phyloP scores from a whole-genome alignment of 2,888 invertebrate species.

The Eristalis arbustorum region DNA sequence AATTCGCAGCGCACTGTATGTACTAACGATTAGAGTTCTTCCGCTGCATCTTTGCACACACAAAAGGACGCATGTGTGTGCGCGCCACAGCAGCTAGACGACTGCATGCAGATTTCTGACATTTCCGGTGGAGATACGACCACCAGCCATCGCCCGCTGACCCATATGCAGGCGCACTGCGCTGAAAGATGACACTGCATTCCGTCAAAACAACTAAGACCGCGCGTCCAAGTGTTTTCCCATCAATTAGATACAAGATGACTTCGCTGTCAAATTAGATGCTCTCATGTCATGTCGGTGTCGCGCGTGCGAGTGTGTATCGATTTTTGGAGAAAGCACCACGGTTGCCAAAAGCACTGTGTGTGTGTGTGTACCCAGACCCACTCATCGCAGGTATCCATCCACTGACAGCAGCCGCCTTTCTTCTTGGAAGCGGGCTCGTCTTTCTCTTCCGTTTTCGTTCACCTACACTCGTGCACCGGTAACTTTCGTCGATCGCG shows the following conservation, averaged over 20 bases:
- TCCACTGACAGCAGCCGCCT: not conserved
- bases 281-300: slow-evolving; percentile 16
- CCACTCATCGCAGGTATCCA: not conserved
- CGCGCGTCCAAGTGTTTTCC: slow-evolving; percentile 11
- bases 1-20: slow-evolving; percentile 63
- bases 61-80: not conserved
- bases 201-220: slow-evolving; percentile 7
- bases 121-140: slow-evolving; percentile 57
- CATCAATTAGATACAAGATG: slow-evolving; percentile 11
- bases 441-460: not conserved
- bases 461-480: not conserved
- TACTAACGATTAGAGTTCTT: slow-evolving; percentile 69
- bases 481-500: not conserved
- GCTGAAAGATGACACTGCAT: slow-evolving; percentile 28
- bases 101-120: slow-evolving; percentile 54
- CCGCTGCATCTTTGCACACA: slow-evolving; percentile 49
- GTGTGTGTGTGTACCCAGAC: too few relatives aligned
- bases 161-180: slow-evolving; percentile 44
- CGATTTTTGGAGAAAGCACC: not conserved
- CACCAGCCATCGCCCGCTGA: slow-evolving; percentile 46
- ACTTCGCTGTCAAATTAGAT: slow-evolving; percentile 23
- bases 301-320: slow-evolving; percentile 1
- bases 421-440: not conserved
- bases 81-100: slow-evolving; percentile 24
- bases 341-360: not conserved